Evolutionary conservation across 2,113 vertebrate genomes (phyloP).

Genomic region (Serinus canaria): DNA sequence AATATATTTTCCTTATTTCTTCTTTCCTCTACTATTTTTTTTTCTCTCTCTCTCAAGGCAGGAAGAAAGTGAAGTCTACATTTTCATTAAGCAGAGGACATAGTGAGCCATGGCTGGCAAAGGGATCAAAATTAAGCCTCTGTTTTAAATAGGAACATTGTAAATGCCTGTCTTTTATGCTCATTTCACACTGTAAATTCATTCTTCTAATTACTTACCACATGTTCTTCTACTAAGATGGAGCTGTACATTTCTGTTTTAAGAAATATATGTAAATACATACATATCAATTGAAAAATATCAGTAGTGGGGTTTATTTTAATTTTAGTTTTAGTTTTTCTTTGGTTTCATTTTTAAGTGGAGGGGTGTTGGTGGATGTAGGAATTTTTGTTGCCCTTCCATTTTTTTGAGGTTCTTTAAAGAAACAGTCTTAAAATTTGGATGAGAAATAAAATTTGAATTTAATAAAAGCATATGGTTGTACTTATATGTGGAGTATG

Average conservation of each 20-base stretch:
- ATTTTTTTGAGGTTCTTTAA: background rate
- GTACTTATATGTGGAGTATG: background rate
- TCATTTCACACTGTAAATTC: background rate
- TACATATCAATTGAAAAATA: background rate
- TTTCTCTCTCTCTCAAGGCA: background rate
- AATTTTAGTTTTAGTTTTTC: background rate
- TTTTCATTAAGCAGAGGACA: background rate
- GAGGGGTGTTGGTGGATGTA: fast-evolving
- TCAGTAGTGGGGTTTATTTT: fast-evolving
- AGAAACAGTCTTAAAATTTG: background rate
- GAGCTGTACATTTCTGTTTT: background rate
- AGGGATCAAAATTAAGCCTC: background rate
- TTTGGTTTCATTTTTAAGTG: background rate
- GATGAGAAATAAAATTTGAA: background rate
- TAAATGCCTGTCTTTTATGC: fast-evolving
- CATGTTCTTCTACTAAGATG: background rate
- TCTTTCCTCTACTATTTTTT: fast-evolving
- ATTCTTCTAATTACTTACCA: background rate
- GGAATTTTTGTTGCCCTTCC: no score
- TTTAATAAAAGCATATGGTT: background rate
- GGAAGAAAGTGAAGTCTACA: background rate
- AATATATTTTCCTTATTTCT: background rate
- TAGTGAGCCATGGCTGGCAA: background rate
- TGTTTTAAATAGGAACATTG: background rate
- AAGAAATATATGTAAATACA: background rate